Evolutionary conservation across 2,113 vertebrate species (phyloP).

Genomic region (Thomomys bottae): DNA sequence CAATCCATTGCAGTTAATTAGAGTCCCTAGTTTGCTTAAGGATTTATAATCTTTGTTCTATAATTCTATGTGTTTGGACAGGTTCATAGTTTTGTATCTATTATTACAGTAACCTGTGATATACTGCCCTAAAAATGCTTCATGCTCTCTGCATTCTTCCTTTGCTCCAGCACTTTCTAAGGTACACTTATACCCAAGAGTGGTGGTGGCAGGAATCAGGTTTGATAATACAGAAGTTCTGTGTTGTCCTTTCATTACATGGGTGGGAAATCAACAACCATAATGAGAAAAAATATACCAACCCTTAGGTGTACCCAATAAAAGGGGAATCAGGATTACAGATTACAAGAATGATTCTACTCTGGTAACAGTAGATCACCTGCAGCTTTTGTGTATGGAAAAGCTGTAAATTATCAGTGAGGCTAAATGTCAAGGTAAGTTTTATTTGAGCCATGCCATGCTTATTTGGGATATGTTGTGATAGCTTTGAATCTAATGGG

Average conservation of each 20-base stretch:
- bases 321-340: not conserved
- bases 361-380: not conserved
- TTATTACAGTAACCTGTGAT: not conserved
- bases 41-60: not conserved
- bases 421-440: constrained; percentile 26
- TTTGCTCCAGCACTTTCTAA: not conserved
- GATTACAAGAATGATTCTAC: not conserved
- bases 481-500: constrained; percentile 56
- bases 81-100: not conserved
- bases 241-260: not conserved
- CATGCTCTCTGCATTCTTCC: not conserved
- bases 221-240: not conserved
- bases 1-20: not conserved
- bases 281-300: not conserved
- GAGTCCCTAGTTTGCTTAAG: not conserved
- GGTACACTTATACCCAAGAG: not conserved
- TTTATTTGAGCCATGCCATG: not conserved
- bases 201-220: not conserved
- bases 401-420: not conserved
- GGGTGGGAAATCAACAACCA: not conserved
- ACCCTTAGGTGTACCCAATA: not conserved
- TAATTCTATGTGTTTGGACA: not conserved
- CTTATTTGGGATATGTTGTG: constrained; percentile 56
- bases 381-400: not conserved
- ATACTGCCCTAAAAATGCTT: not conserved